Evolutionary conservation across 2,888 invertebrate genomes (phyloP).

Genomic region (Pediacus dermestoides): DNA sequence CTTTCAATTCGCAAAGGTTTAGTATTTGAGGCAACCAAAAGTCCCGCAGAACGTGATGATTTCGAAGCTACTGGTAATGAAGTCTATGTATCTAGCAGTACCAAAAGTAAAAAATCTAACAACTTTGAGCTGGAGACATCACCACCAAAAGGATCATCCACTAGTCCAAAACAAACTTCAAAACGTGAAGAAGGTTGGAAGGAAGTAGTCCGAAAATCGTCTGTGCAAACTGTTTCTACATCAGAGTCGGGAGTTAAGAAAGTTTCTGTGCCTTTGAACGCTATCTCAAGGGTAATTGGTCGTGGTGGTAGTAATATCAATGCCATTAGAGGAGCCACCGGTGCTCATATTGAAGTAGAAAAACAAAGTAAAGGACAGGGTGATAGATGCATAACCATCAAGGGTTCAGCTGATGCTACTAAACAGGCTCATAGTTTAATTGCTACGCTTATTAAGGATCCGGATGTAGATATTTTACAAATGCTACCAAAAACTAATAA

Average conservation of each 20-base stretch:
- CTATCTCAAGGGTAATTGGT: slow-evolving; percentile 96
- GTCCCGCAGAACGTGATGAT: slow-evolving; percentile 71
- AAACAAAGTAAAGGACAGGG: slow-evolving; percentile 94
- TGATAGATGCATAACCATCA: slow-evolving; percentile 92
- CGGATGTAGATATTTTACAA: slow-evolving; percentile 84
- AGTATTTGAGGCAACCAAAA: slow-evolving; percentile 67
- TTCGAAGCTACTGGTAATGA: slow-evolving; percentile 69
- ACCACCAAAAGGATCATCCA: slow-evolving; percentile 43
- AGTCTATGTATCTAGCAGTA: slow-evolving; percentile 53
- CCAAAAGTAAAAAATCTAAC: slow-evolving; percentile 45
- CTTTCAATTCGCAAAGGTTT: slow-evolving; percentile 51
- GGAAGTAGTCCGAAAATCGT: slow-evolving; percentile 63
- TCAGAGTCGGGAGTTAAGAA: slow-evolving; percentile 70
- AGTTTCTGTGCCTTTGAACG: slow-evolving; percentile 89
- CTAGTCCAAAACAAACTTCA: slow-evolving; percentile 65
- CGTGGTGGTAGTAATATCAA: slow-evolving; percentile 97
- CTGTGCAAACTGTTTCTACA: slow-evolving; percentile 53
- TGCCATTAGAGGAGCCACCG: slow-evolving; percentile 93
- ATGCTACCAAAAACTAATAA: slow-evolving; percentile 64
- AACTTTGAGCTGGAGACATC: slow-evolving; percentile 22
- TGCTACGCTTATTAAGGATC: slow-evolving; percentile 88
- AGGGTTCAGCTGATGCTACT: slow-evolving; percentile 88
- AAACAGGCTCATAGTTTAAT: slow-evolving; percentile 91
- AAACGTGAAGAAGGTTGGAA: slow-evolving; percentile 94
- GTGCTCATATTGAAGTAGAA: slow-evolving; percentile 97